Base-by-base conservation (phyloP, 1,140 invertebrate genomes). In the Drosophila ercepeae region DNA sequence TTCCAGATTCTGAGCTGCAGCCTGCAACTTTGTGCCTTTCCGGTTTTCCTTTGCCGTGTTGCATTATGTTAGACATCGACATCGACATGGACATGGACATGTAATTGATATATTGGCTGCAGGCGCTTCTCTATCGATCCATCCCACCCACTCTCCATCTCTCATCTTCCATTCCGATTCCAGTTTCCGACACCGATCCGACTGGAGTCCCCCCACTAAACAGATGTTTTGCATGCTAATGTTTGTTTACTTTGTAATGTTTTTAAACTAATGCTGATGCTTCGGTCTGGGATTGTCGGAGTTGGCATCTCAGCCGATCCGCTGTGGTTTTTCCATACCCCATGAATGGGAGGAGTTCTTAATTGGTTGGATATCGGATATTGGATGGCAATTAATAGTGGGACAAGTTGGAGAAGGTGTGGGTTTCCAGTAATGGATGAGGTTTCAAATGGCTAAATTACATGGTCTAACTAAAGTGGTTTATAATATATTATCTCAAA, bases 71-170 rank as follows among this genome's bases (percentile, higher is more conserved):
- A 57, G 82, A 81, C 63, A 81, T 79, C 58, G 51, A 69, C 29
- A 32, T 32, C 29, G 77, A 81, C 58, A 79, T 79, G 50, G 82
- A 81, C 63, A 79, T 79, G 53, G 54, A 73, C 81, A 70, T 82
- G 81, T 86, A 86, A 86, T 86, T 86, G 81, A 86, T 86, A 88
- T 86, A 84, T 84, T 84, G 79, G 63, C 78, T 74, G 42, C 72
- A 70, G 65, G 68, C 65, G 68, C 67, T 69, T 46, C 64, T 14
- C 45, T 21, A 25, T 13, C 18, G 61, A 59, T 51, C 39, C 16
- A 39, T 5, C 36, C 59, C 52, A 39, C 69, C 69, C 60, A 63
- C 39, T 23, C 39, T 19, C 19, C 34, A 23, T 4, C 11, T 29
- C 29, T 36, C 34, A 36, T 9, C 34, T n/a, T n/a, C n/a, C n/a